phyloP scores from a whole-genome alignment of 2,113 vertebrate species.

The Ptychochromis oligacanthus region DNA sequence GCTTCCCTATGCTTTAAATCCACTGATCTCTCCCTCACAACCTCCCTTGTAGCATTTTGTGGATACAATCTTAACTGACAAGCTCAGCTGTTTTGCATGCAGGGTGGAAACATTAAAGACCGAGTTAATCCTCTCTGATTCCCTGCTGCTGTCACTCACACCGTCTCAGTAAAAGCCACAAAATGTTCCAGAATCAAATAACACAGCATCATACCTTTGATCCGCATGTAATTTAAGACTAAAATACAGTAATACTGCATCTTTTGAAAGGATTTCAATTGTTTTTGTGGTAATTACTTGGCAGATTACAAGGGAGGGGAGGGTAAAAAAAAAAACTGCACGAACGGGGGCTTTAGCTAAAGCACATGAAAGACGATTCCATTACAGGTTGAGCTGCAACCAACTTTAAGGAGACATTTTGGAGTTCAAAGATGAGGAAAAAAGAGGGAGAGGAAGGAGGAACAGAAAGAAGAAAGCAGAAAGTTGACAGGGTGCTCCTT shows the following conservation, averaged over 20 bases:
- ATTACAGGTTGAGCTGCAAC: neutral
- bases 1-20: slow-evolving; percentile 13
- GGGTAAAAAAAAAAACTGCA: neutral
- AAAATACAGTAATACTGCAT: slow-evolving; percentile 14
- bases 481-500: neutral
- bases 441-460: neutral
- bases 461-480: slow-evolving; percentile 4
- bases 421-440: neutral
- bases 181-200: slow-evolving; percentile 44
- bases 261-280: slow-evolving; percentile 20
- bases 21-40: slow-evolving; percentile 44
- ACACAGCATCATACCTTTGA: slow-evolving; percentile 27
- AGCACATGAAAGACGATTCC: neutral
- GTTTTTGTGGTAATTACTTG: slow-evolving; percentile 17
- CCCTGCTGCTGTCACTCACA: slow-evolving; percentile 64
- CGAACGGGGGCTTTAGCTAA: neutral
- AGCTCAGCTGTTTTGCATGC: slow-evolving; percentile 63
- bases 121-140: slow-evolving; percentile 67
- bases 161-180: slow-evolving; percentile 44
- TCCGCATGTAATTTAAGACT: slow-evolving; percentile 8
- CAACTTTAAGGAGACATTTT: neutral
- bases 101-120: slow-evolving; percentile 61
- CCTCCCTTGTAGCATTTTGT: slow-evolving; percentile 48
- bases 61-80: slow-evolving; percentile 62
- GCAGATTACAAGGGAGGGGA: neutral